Percentiles rank a stretch among this genome's conserved stretches.
Conservation (phyloP, 2,888 invertebrate species). For the Erebia epiphron region DNA sequence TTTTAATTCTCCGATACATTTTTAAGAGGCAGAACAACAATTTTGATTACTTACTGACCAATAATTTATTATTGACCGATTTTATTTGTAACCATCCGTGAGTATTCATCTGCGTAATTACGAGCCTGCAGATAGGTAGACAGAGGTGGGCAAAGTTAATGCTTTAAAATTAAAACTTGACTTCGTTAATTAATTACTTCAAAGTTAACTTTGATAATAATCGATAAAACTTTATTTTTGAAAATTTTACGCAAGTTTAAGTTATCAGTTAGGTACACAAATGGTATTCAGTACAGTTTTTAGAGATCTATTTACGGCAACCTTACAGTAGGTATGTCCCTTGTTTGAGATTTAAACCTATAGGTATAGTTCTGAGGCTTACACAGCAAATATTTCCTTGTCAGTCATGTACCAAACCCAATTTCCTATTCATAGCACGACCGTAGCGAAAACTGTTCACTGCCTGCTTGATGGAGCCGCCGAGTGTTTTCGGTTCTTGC, state of each 20-base stretch:
- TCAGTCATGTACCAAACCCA: constrained; percentile 38
- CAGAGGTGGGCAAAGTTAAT: too few species aligned
- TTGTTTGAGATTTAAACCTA: constrained; percentile 17
- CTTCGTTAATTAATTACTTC: too few species aligned
- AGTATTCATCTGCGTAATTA: too few species aligned
- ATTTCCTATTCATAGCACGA: constrained; percentile 51
- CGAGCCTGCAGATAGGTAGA: too few species aligned
- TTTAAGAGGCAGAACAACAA: too few species aligned
- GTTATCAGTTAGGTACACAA: neutral
- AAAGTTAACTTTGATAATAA: too few species aligned
- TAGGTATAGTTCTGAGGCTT: constrained; percentile 5
- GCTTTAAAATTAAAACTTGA: too few species aligned
- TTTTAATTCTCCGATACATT: too few species aligned
- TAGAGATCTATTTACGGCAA: neutral
- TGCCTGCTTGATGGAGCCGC: constrained; percentile 40
- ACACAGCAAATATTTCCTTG: constrained; percentile 35
- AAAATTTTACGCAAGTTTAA: neutral
- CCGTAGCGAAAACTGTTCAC: constrained; percentile 44
- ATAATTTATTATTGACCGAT: too few species aligned
- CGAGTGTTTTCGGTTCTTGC: constrained; percentile 55
- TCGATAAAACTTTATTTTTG: neutral
- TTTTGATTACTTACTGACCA: too few species aligned
- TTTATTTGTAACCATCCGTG: too few species aligned
- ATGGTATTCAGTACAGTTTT: too few species aligned
- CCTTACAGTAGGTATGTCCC: neutral